Evolutionary conservation across 2,888 invertebrate genomes (phyloP).

Genomic region (Theretra japonica): DNA sequence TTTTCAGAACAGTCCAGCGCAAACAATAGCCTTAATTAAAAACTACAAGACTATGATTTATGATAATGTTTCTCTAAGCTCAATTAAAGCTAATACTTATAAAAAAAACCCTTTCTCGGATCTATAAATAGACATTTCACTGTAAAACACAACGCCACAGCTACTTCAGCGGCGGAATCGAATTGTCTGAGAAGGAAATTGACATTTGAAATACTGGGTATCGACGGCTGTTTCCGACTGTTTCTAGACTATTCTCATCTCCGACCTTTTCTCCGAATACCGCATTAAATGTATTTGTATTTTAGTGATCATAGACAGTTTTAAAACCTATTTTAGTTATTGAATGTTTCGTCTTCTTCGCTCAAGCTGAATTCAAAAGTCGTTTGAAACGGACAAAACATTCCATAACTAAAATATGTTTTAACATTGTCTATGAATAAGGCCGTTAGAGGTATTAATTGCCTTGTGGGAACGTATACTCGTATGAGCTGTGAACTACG

Average conservation of each 20-base stretch:
- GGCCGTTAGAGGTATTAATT: background rate
- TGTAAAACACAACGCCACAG: conserved; percentile 5
- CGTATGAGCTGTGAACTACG: too few species aligned
- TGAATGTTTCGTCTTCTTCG: too few species aligned
- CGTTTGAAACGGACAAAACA: too few species aligned
- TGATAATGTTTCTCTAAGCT: background rate
- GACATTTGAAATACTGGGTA: conserved; percentile 36
- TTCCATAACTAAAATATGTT: too few species aligned
- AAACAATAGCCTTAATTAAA: background rate
- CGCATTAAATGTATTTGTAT: background rate
- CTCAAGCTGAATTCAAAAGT: too few species aligned
- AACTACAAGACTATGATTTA: background rate
- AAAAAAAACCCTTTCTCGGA: background rate
- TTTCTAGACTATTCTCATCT: conserved; percentile 8
- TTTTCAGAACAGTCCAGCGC: too few species aligned
- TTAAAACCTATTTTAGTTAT: too few species aligned
- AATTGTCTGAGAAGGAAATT: conserved; percentile 49
- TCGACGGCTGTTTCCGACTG: conserved; percentile 41
- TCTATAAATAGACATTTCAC: conserved; percentile 4
- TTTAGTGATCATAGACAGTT: too few species aligned
- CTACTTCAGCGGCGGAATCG: conserved; percentile 36
- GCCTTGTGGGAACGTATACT: background rate
- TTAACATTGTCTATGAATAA: too few species aligned
- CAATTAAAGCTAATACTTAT: conserved; percentile 18
- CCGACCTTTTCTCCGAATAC: background rate